Evolutionary conservation across 30 jellyfish, hydroid and myxozoan genomes (phyloP).

Genomic region (Aurelia aurita): DNA sequence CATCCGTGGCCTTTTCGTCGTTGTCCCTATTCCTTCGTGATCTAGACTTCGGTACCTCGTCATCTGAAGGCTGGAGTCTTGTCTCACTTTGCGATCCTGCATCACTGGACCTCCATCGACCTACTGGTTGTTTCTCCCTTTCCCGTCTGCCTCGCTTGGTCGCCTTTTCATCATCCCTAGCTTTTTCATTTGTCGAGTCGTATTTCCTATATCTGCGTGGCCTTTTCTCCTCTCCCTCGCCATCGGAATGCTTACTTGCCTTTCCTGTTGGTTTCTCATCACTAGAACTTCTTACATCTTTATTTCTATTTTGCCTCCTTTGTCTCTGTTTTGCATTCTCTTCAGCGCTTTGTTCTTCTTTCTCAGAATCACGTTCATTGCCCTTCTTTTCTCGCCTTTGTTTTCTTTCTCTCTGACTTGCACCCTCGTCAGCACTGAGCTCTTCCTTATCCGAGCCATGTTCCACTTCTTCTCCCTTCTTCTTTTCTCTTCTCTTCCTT

Average conservation of each 20-base stretch:
- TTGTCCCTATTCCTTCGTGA: not conserved
- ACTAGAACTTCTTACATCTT: no score
- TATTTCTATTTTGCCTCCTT: no score
- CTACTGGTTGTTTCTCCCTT: not conserved
- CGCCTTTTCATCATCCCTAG: not conserved
- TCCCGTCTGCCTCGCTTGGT: conserved; percentile 5
- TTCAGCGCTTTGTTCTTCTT: not conserved
- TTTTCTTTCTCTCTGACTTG: not conserved
- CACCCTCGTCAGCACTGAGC: not conserved
- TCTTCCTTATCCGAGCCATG: not conserved
- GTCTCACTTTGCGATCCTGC: not conserved
- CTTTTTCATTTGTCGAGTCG: not conserved
- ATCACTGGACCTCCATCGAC: conserved; percentile 1
- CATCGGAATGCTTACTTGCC: no score
- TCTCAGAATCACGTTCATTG: no score
- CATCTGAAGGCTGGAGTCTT: no score
- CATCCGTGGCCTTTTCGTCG: not conserved
- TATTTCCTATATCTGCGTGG: not conserved
- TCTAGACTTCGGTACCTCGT: no score
- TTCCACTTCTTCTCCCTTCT: not conserved
- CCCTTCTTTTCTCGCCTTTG: not conserved
- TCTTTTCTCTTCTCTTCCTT: conserved; percentile 4
- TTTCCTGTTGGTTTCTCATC: no score
- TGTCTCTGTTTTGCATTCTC: not conserved
- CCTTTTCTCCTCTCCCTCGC: not conserved